A percentile compares a stretch with the other conserved stretches of the same genome.
Conservation (phyloP, 2,113 vertebrate genomes). For the Struthidea cinerea region DNA sequence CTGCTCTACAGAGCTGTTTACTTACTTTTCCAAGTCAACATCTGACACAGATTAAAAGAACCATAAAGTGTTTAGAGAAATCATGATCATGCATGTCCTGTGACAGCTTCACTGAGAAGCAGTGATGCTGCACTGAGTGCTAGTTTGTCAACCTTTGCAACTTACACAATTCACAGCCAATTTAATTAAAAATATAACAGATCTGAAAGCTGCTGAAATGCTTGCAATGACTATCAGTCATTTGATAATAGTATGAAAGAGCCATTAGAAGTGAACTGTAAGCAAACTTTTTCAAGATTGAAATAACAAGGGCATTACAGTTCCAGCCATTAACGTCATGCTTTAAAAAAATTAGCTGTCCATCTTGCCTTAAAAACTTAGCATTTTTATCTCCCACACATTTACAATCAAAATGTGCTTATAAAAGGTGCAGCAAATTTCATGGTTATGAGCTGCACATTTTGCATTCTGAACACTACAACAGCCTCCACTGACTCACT, state of each 20-base stretch:
- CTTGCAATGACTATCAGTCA: slow-evolving; percentile 68
- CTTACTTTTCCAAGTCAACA: slow-evolving; percentile 22
- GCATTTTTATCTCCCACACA: slow-evolving; percentile 56
- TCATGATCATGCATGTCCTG: slow-evolving; percentile 34
- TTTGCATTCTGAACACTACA: slow-evolving; percentile 69
- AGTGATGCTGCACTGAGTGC: background rate
- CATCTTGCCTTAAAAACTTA: slow-evolving; percentile 59
- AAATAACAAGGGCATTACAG: slow-evolving; percentile 65
- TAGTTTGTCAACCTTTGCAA: slow-evolving; percentile 72
- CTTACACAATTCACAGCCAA: slow-evolving; percentile 70
- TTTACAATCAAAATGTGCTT: slow-evolving; percentile 67
- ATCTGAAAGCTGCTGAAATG: slow-evolving; percentile 68
- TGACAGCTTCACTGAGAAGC: slow-evolving; percentile 46
- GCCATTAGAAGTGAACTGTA: slow-evolving; percentile 51
- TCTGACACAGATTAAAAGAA: slow-evolving; percentile 23
- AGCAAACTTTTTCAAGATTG: slow-evolving; percentile 53
- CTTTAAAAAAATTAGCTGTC: slow-evolving; percentile 55
- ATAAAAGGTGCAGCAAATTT: slow-evolving; percentile 64
- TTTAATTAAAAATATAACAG: slow-evolving; percentile 80
- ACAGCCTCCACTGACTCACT: slow-evolving; percentile 64
- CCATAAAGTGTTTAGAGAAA: slow-evolving; percentile 57
- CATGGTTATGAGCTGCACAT: slow-evolving; percentile 47
- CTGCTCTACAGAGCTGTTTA: background rate
- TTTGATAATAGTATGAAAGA: slow-evolving; percentile 64
- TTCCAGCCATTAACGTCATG: slow-evolving; percentile 65